Base-by-base conservation (phyloP, 2,797 vertebrate genomes). In the Bufotes viridis region DNA sequence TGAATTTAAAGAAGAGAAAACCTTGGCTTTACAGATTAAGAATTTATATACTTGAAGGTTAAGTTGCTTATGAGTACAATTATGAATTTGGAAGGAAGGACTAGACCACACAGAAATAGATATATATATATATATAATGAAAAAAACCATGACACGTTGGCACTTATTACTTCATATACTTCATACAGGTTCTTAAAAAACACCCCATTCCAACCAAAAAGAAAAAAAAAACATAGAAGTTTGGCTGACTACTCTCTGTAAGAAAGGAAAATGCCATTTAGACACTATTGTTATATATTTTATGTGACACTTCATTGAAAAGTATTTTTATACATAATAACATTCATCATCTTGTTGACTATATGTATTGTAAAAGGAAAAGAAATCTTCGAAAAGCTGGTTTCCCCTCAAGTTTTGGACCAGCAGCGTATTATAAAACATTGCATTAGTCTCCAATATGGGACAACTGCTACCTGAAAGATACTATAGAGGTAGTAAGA, bases 261-360 rank as follows among this genome's bases (percentile, higher is more conserved):
- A 75, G 57, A 65, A 53, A 78, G 61, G 49, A 79, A 78, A 69
- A 79, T 80, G 74, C 75, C 75, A 72, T 72, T 34, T 65, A 58
- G 79, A 60, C 58, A n/a, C 67, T 42, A 67, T 55, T 88, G 61
- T 69, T 87, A 79, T 74, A 67, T 76, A 49, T 17, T 87, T 63
- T 80, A 51, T 86, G 13, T 53, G 51, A 24, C 22, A 57, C 22
- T 24, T 78, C 22, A 55, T 78, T 53, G 75, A n/a, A 78, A n/a
- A 78, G n/a, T 78, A 78, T 87, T 78, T 78, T 84, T 69, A 83
- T 78, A 78, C 49, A 24, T 78, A 34, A 34, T 72, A 55, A 12
- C 18, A 88, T 85, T 58, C 57, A 53, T 61, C 70, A 63, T 74
- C 55, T 81, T 55, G 11, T 63, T 72, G 75, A 88, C 49, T 69